These are phyloP conservation scores for Papilio protenor DNA, from an alignment of 2,888 invertebrate genomes.

Conservation along the genomic window DNA sequence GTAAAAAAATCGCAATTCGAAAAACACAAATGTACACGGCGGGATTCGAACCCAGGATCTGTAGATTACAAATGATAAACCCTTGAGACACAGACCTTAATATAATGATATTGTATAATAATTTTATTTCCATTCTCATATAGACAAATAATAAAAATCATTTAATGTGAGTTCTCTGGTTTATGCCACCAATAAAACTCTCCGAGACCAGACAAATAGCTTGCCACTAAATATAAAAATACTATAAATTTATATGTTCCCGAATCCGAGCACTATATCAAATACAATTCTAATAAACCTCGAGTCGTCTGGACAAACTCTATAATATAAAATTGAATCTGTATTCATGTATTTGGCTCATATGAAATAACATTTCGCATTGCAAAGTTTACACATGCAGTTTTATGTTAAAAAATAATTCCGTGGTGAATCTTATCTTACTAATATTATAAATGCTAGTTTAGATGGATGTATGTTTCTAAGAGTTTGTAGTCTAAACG, in stretches of 20 bases:
- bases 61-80: too few relatives aligned
- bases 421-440: too few relatives aligned
- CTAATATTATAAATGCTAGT: too few relatives aligned
- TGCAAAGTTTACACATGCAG: too few relatives aligned
- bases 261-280: conserved; percentile 13
- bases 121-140: neutral
- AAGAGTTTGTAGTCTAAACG: too few relatives aligned
- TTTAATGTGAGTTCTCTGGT: conserved; percentile 17
- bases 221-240: conserved; percentile 25
- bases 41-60: too few relatives aligned
- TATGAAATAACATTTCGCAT: neutral
- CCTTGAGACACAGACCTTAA: too few relatives aligned
- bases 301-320: neutral
- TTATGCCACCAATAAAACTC: conserved; percentile 35
- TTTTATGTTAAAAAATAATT: too few relatives aligned
- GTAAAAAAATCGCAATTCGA: too few relatives aligned
- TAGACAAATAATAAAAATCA: conserved; percentile 34
- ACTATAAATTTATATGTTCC: conserved; percentile 28
- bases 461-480: too few relatives aligned
- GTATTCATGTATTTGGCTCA: neutral
- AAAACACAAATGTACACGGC: too few relatives aligned
- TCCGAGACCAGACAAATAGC: conserved; percentile 19
- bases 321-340: neutral
- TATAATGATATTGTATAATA: neutral
- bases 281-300: conserved; percentile 7